Base-by-base conservation (phyloP, 2,888 invertebrate species). In the Stratiomys singularior region DNA sequence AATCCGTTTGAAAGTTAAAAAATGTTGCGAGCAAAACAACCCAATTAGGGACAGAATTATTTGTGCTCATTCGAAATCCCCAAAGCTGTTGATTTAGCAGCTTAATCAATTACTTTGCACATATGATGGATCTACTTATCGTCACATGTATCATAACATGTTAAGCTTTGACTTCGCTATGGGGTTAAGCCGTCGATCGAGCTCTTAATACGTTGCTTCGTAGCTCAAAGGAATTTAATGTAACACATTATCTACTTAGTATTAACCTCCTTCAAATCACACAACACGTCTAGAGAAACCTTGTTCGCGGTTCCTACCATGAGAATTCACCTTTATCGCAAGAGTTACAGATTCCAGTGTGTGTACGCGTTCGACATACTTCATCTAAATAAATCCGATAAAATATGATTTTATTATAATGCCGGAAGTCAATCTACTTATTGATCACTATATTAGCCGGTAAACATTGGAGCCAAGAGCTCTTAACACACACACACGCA, bases 371-470 rank as follows among this genome's bases (percentile, higher is more conserved):
- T 9, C 3, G 23, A 60, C 23, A 23, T 60, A n/a, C 23, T 25
- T 25, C 60, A 25, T 60, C 21, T 15, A 15, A 25, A 69, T 30
- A 69, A 69, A 47, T 69, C 67, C 67, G 46, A 69, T 69, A 47
- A 69, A 69, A 69, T 47, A 23, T 25, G 69, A 69, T 47, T 37
- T 30, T 46, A 67, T 69, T 47, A 69, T 47, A 47, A 69, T 69
- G 69, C 69, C 69, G 69, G 69, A 69, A 69, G 69, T 69, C 69
- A 69, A 69, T 69, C 37, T 25, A 69, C 69, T 69, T 69, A 69
- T 69, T 47, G 69, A 69, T 46, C 69, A 23, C 30, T 69, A 30
- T 69, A 69, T 69, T 46, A 69, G 25, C 23, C 25, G 7, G 37
- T 13, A 23, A 44, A 47, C 27, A 44, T 5, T 64, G 25, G 0